phyloP scores from a whole-genome alignment of 1,140 invertebrate genomes.

The Drosophila pallidifrons region DNA sequence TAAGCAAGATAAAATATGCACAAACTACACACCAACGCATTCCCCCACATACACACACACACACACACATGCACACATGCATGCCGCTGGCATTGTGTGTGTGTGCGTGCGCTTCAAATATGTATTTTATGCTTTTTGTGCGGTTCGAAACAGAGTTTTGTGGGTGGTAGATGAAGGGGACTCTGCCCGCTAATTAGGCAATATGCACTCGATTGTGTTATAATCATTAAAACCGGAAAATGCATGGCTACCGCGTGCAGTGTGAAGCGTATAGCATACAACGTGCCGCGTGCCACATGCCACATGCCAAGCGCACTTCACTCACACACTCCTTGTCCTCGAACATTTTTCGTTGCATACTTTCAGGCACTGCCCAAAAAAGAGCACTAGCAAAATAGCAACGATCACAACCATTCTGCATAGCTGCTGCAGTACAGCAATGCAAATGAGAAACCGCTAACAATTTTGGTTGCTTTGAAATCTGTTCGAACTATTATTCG shows the following conservation, averaged over 20 bases:
- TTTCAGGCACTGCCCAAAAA: conserved; percentile 24
- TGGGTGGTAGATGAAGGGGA: background rate
- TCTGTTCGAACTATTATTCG: conserved; percentile 4
- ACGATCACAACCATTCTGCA: conserved; percentile 19
- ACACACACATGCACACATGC: conserved; percentile 6
- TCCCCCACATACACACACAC: conserved; percentile 14
- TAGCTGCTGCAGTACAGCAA: background rate
- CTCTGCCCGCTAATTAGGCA: conserved; percentile 73
- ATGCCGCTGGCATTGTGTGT: conserved; percentile 13
- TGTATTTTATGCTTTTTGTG: conserved; percentile 77
- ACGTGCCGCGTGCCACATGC: conserved; percentile 22
- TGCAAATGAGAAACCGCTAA: conserved; percentile 43
- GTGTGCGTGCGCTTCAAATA: conserved; percentile 60
- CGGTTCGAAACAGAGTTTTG: conserved; percentile 45
- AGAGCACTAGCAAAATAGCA: conserved; percentile 5
- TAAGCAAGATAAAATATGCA: conserved; percentile 70
- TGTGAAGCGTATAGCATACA: conserved; percentile 20
- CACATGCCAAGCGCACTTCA: conserved; percentile 5
- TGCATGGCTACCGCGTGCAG: conserved; percentile 51
- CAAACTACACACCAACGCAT: conserved; percentile 18
- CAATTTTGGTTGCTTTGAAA: conserved; percentile 34
- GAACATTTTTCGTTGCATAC: conserved; percentile 35
- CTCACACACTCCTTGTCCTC: background rate
- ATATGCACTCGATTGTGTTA: conserved; percentile 82
- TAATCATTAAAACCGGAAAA: conserved; percentile 81